Evolutionary conservation across 1,140 invertebrate genomes (phyloP).

Genomic region (Drosophila yakuba): DNA sequence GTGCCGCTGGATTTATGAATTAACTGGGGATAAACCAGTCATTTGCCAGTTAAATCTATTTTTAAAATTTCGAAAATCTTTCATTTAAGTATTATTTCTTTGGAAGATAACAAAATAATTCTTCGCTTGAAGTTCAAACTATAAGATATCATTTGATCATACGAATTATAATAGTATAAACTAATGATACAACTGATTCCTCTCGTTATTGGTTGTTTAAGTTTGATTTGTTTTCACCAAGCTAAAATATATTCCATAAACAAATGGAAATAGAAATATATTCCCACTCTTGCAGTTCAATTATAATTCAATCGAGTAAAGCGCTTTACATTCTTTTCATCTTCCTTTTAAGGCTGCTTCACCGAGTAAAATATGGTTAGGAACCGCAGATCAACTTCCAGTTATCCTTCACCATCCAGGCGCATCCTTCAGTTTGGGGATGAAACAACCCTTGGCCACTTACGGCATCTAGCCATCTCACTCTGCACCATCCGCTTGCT

Average conservation of each 20-base stretch:
- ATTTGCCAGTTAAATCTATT: no score
- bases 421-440: constrained; percentile 20
- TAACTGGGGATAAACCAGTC: neutral
- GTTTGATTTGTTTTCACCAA: no score
- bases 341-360: constrained; percentile 3
- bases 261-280: neutral
- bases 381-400: constrained; percentile 10
- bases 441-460: constrained; percentile 61
- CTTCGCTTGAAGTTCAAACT: no score
- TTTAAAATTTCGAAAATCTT: no score
- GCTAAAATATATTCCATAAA: no score
- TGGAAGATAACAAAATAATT: no score
- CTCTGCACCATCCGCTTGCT: neutral
- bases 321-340: constrained; percentile 41
- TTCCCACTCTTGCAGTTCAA: constrained; percentile 57
- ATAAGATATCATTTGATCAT: no score
- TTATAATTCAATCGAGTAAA: constrained; percentile 77
- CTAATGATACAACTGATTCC: no score
- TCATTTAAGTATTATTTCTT: no score
- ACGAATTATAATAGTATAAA: no score
- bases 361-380: constrained; percentile 60
- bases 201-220: no score
- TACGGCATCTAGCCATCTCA: constrained; percentile 3
- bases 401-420: constrained; percentile 22
- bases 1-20: constrained; percentile 28